phyloP scores from a whole-genome alignment of 2,113 vertebrate species.

The Dicerorhinus sumatrensis region DNA sequence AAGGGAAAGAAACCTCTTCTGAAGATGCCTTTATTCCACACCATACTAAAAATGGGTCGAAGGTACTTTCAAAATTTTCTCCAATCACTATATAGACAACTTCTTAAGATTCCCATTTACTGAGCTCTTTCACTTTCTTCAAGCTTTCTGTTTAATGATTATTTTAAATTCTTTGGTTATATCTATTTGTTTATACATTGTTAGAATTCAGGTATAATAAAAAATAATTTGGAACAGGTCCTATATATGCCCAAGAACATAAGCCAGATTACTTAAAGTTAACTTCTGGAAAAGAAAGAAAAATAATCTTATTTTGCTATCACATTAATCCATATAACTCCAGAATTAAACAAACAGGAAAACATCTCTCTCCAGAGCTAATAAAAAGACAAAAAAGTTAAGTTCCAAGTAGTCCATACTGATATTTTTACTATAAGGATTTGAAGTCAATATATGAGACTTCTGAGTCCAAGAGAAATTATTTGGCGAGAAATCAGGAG shows the following conservation, averaged over 20 bases:
- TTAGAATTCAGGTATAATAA: not conserved
- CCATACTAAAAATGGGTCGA: not conserved
- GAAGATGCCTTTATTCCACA: not conserved
- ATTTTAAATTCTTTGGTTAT: not conserved
- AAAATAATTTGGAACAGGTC: not conserved
- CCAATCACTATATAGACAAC: not conserved
- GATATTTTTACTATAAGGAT: conserved; percentile 25
- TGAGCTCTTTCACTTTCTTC: not conserved
- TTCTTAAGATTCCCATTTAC: not conserved
- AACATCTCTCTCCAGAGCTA: not conserved
- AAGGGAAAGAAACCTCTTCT: not conserved
- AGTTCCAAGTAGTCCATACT: conserved; percentile 14
- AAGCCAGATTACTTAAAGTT: not conserved
- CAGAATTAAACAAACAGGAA: conserved; percentile 44
- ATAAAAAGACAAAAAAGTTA: not conserved
- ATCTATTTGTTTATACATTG: not conserved
- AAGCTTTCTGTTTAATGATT: not conserved
- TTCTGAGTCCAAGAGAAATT: conserved; percentile 17
- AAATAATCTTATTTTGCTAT: not conserved
- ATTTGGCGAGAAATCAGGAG: not conserved
- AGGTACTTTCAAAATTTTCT: not conserved
- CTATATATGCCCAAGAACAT: not conserved
- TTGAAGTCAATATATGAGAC: not conserved
- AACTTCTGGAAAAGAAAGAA: conserved; percentile 27
- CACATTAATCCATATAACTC: not conserved